Evolutionary conservation across 2,797 vertebrate genomes (phyloP).

Genomic region (Spinibarbus caldwelli): DNA sequence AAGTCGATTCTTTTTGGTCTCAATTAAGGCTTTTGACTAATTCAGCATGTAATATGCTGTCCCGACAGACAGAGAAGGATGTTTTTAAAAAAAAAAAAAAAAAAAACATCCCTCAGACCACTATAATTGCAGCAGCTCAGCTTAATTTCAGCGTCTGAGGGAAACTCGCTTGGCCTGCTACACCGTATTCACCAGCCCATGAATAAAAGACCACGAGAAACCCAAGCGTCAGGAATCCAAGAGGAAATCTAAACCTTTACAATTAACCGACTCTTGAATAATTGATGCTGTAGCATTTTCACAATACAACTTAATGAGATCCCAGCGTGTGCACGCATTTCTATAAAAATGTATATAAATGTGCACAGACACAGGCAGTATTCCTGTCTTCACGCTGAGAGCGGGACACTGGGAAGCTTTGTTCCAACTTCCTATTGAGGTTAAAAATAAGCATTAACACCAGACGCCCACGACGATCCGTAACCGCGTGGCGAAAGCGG

Average conservation of each 20-base stretch:
- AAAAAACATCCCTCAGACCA: neutral
- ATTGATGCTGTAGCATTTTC: conserved; percentile 25
- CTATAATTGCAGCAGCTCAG: conserved; percentile 1
- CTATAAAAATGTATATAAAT: conserved; percentile 19
- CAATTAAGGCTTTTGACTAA: conserved; percentile 33
- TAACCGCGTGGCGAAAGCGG: too few species aligned
- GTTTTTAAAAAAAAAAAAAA: too few species aligned
- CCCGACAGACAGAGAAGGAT: neutral
- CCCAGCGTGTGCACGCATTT: neutral
- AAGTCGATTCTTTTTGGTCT: conserved; percentile 39
- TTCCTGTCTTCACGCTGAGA: neutral
- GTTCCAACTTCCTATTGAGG: conserved; percentile 18
- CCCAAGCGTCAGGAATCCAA: conserved; percentile 10
- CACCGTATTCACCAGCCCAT: neutral
- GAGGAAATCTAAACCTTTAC: conserved; percentile 33
- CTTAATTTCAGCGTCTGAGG: neutral
- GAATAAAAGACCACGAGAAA: conserved; percentile 31
- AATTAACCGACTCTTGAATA: conserved; percentile 22
- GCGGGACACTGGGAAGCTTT: neutral
- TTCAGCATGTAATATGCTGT: conserved; percentile 15
- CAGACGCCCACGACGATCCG: conserved; percentile 14
- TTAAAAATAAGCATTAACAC: conserved; percentile 28
- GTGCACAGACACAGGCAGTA: conserved; percentile 5
- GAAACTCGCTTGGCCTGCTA: too few species aligned
- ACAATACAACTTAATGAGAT: conserved; percentile 26